Base-by-base conservation (phyloP, 2,797 vertebrate species). In the Darevskia mixta region DNA sequence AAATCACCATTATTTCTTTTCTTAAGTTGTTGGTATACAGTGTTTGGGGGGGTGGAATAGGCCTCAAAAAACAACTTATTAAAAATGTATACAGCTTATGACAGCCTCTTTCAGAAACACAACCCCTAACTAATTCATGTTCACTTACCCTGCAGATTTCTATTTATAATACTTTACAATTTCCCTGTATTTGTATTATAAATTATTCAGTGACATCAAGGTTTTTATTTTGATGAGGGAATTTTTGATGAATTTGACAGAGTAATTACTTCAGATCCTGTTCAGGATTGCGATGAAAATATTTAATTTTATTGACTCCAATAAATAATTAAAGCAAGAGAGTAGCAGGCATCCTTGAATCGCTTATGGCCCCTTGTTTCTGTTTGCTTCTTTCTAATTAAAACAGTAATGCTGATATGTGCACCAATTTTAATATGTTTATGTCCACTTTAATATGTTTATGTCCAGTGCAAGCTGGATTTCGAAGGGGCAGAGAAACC, bases 201-300 rank as follows among this genome's bases (percentile, higher is more conserved):
- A 97, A 97, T 97, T 97, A 98, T 98, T 98, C 97, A 98, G 94
- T 95, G 95, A 96, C 96, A 97, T 96, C 96, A 95, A 96, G 95
- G 96, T 96, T 97, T 97, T 97, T 97, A 97, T 98, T 97, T 97
- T 97, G 97, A 97, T 97, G 97, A 97, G 95, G 96, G 96, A 97
- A 96, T 97, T 97, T 97, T 96, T 97, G 97, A 97, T 97, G 97
- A 97, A 97, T 97, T 95, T 97, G 97, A 97, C 97, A 97, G 96
- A 97, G 97, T 97, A 98, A 97, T 98, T 97, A 97, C 97, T 97
- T 97, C 96, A 96, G 96, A 97, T 97, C 95, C 96, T 96, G 94
- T 96, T 97, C 95, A 94, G 95, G 94, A 97, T 97, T 69, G 93
- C 96, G 97, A 95, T 96, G 97, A 96, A 98, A 97, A 97, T 97